Evolutionary conservation across 2,113 vertebrate species (phyloP).

Genomic region (Ciconia boyciana): DNA sequence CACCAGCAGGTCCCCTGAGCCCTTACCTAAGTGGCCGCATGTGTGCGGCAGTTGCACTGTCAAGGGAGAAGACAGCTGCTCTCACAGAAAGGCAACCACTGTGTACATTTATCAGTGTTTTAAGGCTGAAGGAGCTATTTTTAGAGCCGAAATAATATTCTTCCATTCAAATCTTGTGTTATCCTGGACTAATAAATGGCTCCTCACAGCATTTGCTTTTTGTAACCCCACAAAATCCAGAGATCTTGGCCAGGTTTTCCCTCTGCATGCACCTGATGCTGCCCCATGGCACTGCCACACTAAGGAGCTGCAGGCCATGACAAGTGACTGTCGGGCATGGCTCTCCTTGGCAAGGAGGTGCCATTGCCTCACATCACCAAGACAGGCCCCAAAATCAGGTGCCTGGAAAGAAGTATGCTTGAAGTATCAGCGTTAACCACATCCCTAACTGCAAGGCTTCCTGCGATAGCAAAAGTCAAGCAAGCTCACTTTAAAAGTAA

Average conservation of each 20-base stretch:
- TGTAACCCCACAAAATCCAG: neutral
- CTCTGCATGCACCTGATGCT: neutral
- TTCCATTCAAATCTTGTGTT: neutral
- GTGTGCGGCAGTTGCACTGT: neutral
- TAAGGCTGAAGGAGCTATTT: neutral
- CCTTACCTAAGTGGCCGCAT: neutral
- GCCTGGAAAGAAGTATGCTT: neutral
- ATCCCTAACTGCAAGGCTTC: neutral
- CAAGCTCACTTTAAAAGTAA: neutral
- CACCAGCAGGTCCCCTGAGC: neutral
- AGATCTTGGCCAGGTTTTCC: neutral
- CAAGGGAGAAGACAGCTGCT: neutral
- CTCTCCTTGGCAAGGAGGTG: neutral
- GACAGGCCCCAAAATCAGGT: neutral
- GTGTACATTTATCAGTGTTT: neutral
- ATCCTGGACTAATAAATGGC: neutral
- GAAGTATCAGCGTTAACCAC: neutral
- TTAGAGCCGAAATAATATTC: neutral
- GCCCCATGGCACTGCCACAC: neutral
- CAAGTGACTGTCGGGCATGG: neutral
- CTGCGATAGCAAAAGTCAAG: neutral
- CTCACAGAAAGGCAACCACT: neutral
- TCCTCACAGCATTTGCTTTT: neutral
- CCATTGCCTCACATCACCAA: neutral
- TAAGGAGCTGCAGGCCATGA: neutral